Base-by-base conservation (phyloP, 53 echinoderm and acorn worm species). In the Hippasteria phrygiana region DNA sequence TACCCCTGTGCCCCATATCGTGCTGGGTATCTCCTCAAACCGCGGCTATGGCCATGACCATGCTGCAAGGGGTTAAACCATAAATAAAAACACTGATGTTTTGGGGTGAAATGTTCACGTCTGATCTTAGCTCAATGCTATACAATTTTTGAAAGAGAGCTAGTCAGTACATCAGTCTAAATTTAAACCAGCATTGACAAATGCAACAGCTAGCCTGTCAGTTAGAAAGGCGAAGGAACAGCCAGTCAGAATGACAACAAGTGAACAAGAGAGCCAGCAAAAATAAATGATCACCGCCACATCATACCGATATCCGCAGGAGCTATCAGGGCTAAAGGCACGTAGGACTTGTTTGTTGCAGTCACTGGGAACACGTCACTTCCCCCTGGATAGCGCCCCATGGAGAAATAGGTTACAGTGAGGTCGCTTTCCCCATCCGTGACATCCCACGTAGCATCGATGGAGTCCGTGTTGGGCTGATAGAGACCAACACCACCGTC, bases 351-450 rank as follows among this genome's bases (percentile, higher is more conserved):
- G 28, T 85, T 71, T 10, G 55, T 34, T 47, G 24, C 27, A 0
- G 85, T 85, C 10, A 48, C 27, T 32, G 85, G 85, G 51, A 47
- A 85, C 29, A 85, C 46, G 11, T 71, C 71, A 26, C 3, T 50
- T 36, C 51, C 71, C 36, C 85, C 85, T 48, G 85, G 70, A 24
- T 71, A 85, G 38, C 50, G 70, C 0, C 85, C 85, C 85, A 85
- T 70, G 27, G 85, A 71, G 70, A 85, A 71, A 11, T 70, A 85
- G 36, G 85, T 51, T 12, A 71, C 43, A 10, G 43, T 53, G 47
- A 85, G 9, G 11, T 26, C 22, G 71, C 85, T 85, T 39, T 85
- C 85, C 34, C 0, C 14, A 3, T 85, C 85, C 0, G 8, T 1
- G 9, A 70, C 43, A 3, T 48, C 71, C 85, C 85, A 85, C n/a